Evolutionary conservation across 2,888 invertebrate species (phyloP).

Genomic region (Enchytraeus crypticus): DNA sequence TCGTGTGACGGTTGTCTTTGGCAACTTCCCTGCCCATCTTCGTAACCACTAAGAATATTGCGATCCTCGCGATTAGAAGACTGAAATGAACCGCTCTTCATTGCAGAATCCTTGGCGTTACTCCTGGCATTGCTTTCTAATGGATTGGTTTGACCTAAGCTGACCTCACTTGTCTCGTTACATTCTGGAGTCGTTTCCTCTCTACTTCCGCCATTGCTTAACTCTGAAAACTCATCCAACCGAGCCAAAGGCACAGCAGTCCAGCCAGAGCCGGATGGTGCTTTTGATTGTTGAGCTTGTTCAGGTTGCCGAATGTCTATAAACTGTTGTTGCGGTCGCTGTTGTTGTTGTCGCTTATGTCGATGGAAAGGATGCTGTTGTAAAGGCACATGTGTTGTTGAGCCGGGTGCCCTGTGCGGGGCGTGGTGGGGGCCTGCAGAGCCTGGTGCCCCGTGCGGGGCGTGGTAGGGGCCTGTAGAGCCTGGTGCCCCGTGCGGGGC

Average conservation of each 20-base stretch:
- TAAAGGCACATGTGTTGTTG: not conserved
- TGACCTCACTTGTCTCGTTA: too few relatives aligned
- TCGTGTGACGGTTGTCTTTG: too few relatives aligned
- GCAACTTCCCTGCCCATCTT: too few relatives aligned
- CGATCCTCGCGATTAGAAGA: too few relatives aligned
- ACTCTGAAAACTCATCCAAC: constrained; percentile 23
- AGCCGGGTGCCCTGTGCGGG: not conserved
- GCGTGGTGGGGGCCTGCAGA: not conserved
- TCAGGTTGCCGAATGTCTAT: not conserved
- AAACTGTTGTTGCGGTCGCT: not conserved
- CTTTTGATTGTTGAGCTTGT: too few relatives aligned
- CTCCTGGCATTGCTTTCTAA: too few relatives aligned
- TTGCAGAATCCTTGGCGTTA: too few relatives aligned
- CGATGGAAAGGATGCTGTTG: not conserved
- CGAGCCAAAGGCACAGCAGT: constrained; percentile 24
- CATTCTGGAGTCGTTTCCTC: too few relatives aligned
- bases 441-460: not conserved
- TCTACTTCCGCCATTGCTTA: constrained; percentile 15
- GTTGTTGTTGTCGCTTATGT: not conserved
- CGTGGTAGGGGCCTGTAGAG: not conserved
- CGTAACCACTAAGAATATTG: too few relatives aligned
- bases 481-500: not conserved
- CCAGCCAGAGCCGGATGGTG: too few relatives aligned
- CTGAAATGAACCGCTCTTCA: too few relatives aligned
- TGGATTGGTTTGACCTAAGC: too few relatives aligned